A percentile compares a stretch with the other conserved stretches of the same genome.
phyloP scores from a whole-genome alignment of 2,113 vertebrate species.

The Apteryx owenii region DNA sequence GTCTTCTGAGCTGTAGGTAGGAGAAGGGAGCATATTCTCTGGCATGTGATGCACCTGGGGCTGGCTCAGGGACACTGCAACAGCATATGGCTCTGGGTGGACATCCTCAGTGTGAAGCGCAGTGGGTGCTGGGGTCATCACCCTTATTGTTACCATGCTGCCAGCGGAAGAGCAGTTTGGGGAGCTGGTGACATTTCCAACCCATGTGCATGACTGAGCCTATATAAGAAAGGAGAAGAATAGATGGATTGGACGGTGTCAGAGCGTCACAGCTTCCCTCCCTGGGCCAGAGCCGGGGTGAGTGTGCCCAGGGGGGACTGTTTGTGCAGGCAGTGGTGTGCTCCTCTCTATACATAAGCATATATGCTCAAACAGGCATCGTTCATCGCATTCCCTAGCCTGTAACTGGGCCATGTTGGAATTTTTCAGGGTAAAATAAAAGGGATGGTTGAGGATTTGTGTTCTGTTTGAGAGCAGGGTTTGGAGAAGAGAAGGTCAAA shows the following conservation, averaged over 20 bases:
- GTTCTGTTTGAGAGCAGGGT: not conserved
- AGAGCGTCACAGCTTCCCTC: not conserved
- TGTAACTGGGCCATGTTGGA: not conserved
- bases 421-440: not conserved
- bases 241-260: not conserved
- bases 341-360: not conserved
- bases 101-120: not conserved
- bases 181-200: not conserved
- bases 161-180: not conserved
- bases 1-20: not conserved
- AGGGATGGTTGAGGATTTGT: constrained; percentile 23
- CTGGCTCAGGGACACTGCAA: not conserved
- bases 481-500: constrained; percentile 61
- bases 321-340: not conserved
- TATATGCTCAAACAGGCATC: not conserved
- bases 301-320: not conserved
- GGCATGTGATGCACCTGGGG: not conserved
- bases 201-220: not conserved
- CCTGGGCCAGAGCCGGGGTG: not conserved
- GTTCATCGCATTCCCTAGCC: accelerated
- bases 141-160: not conserved
- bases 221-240: not conserved
- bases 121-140: not conserved
- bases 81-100: not conserved
- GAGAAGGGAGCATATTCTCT: not conserved